Conservation (phyloP, 2,888 invertebrate species). For the Gisinianus flammeolus region DNA sequence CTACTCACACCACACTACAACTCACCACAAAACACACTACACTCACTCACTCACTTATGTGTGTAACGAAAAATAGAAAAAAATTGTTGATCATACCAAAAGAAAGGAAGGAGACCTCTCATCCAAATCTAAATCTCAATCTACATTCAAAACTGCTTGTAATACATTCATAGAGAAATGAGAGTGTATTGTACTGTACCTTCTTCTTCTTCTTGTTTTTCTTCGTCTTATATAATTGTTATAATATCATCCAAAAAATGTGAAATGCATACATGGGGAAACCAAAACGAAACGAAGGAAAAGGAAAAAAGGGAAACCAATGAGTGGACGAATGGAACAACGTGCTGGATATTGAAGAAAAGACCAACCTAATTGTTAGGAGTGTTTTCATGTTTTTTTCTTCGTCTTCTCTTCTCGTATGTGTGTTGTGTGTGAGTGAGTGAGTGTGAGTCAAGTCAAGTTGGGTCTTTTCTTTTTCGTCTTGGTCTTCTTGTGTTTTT, state of each 20-base stretch:
- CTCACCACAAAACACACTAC: no score
- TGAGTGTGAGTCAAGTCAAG: not conserved
- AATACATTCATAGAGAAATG: no score
- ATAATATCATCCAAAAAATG: no score
- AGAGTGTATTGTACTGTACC: no score
- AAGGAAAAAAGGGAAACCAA: not conserved
- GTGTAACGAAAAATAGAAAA: no score
- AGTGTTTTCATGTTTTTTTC: slow-evolving; percentile 13
- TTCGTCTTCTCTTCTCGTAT: not conserved
- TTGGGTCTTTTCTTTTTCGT: slow-evolving; percentile 20
- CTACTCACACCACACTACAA: slow-evolving; percentile 10
- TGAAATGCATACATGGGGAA: not conserved
- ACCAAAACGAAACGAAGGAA: not conserved
- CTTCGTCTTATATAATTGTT: no score
- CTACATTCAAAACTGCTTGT: no score
- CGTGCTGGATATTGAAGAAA: not conserved
- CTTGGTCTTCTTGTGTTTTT: not conserved
- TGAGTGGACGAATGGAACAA: not conserved
- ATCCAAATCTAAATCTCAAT: no score
- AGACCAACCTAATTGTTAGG: slow-evolving; percentile 28
- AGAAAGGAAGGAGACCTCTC: no score
- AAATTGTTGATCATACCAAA: no score
- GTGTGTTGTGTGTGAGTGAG: not conserved
- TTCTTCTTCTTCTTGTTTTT: no score
- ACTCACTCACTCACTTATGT: slow-evolving; percentile 5